Evolutionary conservation across 2,888 invertebrate species (phyloP).

Genomic region (Drosophila melanosoma): DNA sequence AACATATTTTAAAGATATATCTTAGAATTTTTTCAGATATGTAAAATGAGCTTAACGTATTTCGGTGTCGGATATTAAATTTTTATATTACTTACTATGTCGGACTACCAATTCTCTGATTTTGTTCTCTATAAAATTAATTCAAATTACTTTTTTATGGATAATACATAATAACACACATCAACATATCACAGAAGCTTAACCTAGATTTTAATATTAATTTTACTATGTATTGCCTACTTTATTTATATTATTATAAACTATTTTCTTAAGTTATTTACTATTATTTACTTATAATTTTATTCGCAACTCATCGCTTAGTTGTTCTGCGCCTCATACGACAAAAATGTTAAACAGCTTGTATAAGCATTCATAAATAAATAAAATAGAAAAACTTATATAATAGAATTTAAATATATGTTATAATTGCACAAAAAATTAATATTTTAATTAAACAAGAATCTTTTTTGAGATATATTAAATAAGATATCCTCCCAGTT

Average conservation of each 20-base stretch:
- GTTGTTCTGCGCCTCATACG: neutral
- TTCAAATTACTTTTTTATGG: neutral
- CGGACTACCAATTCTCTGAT: too few species aligned
- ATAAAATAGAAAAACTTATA: neutral
- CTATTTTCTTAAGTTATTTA: neutral
- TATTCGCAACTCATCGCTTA: neutral
- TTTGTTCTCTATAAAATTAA: neutral
- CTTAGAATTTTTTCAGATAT: too few species aligned
- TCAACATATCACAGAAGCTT: neutral
- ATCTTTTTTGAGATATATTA: neutral
- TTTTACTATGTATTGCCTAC: neutral
- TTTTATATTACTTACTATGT: too few species aligned
- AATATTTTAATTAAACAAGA: neutral
- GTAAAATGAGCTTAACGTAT: too few species aligned
- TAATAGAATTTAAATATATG: neutral
- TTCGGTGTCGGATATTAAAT: too few species aligned
- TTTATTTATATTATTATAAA: neutral
- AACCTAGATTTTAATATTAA: neutral
- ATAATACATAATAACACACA: neutral
- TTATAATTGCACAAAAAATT: neutral
- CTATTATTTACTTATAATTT: neutral
- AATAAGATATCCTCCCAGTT: neutral
- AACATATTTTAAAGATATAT: too few species aligned
- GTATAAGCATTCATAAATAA: neutral
- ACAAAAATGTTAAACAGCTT: neutral